A percentile compares a stretch with the other conserved stretches of the same genome.
Conservation (phyloP, 2,797 vertebrate species). For the Myripristis jacobus region DNA sequence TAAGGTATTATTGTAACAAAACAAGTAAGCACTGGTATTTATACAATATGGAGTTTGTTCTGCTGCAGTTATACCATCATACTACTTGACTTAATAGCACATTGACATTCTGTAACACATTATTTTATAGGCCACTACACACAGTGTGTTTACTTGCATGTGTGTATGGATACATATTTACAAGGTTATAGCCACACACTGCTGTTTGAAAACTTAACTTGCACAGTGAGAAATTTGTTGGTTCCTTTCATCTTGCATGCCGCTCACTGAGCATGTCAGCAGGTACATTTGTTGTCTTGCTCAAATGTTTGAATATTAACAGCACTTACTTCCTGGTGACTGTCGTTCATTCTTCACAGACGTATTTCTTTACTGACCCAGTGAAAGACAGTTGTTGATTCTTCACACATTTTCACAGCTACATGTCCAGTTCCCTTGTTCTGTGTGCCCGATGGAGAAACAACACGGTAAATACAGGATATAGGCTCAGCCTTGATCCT, state of each 20-base stretch:
- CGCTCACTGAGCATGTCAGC: neutral
- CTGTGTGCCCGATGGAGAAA: neutral
- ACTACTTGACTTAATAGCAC: neutral
- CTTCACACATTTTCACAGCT: constrained; percentile 4
- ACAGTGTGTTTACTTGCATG: too few species aligned
- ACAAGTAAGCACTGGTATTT: too few species aligned
- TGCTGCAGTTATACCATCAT: too few species aligned
- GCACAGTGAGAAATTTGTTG: neutral
- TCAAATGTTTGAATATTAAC: constrained; percentile 21
- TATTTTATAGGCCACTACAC: neutral
- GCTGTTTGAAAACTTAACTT: neutral
- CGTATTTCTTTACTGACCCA: neutral
- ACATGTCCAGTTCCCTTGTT: constrained; percentile 1
- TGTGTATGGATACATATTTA: neutral
- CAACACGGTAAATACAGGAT: constrained; percentile 47
- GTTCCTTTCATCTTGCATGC: neutral
- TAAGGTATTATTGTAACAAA: too few species aligned
- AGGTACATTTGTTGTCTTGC: constrained; percentile 12
- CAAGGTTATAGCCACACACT: neutral
- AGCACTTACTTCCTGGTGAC: constrained; percentile 74
- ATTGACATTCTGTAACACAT: neutral
- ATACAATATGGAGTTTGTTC: too few species aligned
- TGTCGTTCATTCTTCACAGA: constrained; percentile 54
- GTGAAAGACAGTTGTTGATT: neutral
- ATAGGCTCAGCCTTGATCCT: constrained; percentile 10